A percentile compares a stretch with the other conserved stretches of the same genome.
These are phyloP conservation scores for Orestias chungarensis DNA, from an alignment of 2,797 vertebrate species.

Conservation along the genomic window DNA sequence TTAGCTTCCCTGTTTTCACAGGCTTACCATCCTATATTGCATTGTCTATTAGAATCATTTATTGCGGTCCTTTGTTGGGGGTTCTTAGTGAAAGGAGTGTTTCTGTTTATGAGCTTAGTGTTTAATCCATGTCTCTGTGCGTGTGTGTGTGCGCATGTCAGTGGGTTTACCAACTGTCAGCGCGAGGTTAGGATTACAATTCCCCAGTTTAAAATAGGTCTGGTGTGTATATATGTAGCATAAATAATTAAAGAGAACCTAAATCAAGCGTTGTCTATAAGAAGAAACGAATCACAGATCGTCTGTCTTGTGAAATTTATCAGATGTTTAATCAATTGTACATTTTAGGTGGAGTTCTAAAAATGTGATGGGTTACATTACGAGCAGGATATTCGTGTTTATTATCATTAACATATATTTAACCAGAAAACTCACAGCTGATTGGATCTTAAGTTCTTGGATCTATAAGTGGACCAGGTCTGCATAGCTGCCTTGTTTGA, in stretches of 20 bases:
- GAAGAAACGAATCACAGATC: not conserved
- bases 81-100: constrained; percentile 25
- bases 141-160: not conserved
- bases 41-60: constrained; percentile 45
- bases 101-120: constrained; percentile 26
- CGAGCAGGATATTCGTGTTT: not conserved
- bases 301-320: not conserved
- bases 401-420: not conserved
- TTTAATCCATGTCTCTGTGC: constrained; percentile 42
- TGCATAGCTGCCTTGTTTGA: not conserved
- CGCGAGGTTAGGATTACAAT: constrained; percentile 29
- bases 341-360: not conserved
- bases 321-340: not conserved
- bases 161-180: constrained; percentile 18
- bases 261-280: not conserved
- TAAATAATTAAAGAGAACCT: not conserved
- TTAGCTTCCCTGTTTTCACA: constrained; percentile 7
- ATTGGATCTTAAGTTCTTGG: not conserved
- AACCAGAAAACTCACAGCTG: not conserved
- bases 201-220: constrained; percentile 13
- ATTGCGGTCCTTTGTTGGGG: constrained; percentile 37
- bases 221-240: not conserved
- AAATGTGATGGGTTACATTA: not conserved
- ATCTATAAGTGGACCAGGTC: not conserved
- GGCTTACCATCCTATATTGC: constrained; percentile 38